Percentiles rank a stretch among this genome's conserved stretches.
Conservation (phyloP, 2,888 invertebrate genomes). For the Dryobotodes eremita region DNA sequence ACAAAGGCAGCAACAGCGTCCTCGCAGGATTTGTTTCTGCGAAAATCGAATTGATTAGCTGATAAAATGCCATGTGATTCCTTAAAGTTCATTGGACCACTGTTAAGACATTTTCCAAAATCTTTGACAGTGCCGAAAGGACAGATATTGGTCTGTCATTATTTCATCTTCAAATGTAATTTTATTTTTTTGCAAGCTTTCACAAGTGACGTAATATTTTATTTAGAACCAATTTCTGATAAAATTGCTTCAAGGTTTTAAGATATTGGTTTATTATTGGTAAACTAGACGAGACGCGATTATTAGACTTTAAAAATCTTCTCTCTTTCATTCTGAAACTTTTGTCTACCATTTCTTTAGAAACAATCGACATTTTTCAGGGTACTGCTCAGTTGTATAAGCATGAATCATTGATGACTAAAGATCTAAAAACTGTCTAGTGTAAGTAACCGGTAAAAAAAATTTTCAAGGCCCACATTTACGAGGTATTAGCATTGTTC, state of each 20-base stretch:
- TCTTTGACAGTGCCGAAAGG: too few relatives aligned
- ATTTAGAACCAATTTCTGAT: background rate
- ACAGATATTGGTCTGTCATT: too few relatives aligned
- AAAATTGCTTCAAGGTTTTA: background rate
- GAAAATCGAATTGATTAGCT: too few relatives aligned
- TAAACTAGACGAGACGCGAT: too few relatives aligned
- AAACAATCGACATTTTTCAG: background rate
- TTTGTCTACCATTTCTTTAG: background rate
- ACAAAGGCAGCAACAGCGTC: too few relatives aligned
- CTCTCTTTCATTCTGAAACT: background rate
- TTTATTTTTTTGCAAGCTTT: too few relatives aligned
- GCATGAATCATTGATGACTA: conserved; percentile 25
- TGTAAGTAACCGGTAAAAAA: background rate
- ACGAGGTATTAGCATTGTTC: conserved; percentile 34
- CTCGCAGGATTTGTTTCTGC: too few relatives aligned
- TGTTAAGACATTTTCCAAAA: too few relatives aligned
- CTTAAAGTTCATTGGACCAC: too few relatives aligned
- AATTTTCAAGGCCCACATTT: conserved; percentile 12
- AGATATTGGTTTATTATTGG: background rate
- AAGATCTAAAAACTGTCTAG: conserved; percentile 25
- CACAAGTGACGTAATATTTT: background rate
- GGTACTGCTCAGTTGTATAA: background rate
- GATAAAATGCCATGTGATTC: too few relatives aligned
- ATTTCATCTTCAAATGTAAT: too few relatives aligned
- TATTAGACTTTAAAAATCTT: background rate